Percentiles rank a stretch among this genome's conserved stretches.
Conservation (phyloP, 30 jellyfish, hydroid and myxozoan species). For the Cassiopea andromeda region DNA sequence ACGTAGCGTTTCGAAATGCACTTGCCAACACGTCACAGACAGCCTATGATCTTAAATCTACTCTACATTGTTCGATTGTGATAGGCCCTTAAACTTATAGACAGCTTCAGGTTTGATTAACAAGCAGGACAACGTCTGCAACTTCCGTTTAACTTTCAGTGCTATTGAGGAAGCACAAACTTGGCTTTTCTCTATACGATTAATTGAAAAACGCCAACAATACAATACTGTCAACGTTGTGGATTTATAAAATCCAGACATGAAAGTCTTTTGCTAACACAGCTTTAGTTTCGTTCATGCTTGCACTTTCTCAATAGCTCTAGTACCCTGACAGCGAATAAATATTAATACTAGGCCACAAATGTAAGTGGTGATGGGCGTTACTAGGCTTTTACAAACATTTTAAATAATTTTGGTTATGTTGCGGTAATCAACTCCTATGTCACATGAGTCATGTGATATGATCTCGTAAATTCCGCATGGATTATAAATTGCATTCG, state of each 20-base stretch:
- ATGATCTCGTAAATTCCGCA: conserved; percentile 2
- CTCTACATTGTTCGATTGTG: too few relatives aligned
- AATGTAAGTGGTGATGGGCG: background rate
- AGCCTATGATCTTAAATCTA: too few relatives aligned
- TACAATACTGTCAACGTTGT: too few relatives aligned
- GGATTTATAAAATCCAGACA: background rate
- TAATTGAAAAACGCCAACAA: too few relatives aligned
- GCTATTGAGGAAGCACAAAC: too few relatives aligned
- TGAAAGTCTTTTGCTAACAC: background rate
- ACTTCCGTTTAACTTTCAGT: too few relatives aligned
- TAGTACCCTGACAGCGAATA: background rate
- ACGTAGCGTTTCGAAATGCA: too few relatives aligned
- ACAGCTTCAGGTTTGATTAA: too few relatives aligned
- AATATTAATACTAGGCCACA: background rate
- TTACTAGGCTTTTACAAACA: background rate
- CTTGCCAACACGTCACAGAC: too few relatives aligned
- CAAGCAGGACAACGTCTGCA: too few relatives aligned
- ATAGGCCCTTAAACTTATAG: too few relatives aligned
- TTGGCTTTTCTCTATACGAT: too few relatives aligned
- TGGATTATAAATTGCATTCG: background rate
- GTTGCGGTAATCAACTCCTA: conserved; percentile 4
- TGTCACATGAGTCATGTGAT: conserved; percentile 25
- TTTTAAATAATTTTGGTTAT: background rate
- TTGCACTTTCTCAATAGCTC: background rate
- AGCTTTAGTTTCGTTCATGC: background rate